These are phyloP conservation scores for Aporrectodea caliginosa DNA, from an alignment of 1,140 invertebrate genomes.

Conservation along the genomic window DNA sequence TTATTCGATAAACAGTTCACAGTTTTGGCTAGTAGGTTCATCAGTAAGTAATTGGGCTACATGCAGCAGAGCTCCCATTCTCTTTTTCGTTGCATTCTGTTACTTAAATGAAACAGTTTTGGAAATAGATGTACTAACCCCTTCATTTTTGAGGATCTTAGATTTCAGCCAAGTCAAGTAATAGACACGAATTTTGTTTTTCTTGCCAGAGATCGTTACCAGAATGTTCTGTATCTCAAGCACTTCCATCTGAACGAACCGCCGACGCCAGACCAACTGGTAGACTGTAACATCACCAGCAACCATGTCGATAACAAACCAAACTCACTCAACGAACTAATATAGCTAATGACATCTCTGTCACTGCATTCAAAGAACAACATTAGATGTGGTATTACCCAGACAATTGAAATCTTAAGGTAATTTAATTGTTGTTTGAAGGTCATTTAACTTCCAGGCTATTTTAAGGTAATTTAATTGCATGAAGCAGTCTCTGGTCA, in stretches of 20 bases:
- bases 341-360: too few species aligned
- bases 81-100: too few species aligned
- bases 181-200: slow-evolving; percentile 96
- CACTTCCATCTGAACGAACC: slow-evolving; percentile 99
- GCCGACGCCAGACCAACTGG: slow-evolving; percentile 90
- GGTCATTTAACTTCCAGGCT: too few species aligned
- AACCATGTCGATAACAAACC: too few species aligned
- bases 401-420: too few species aligned
- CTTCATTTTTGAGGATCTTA: slow-evolving; percentile 95
- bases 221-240: slow-evolving; percentile 99
- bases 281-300: slow-evolving; percentile 73
- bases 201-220: slow-evolving; percentile 98
- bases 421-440: too few species aligned
- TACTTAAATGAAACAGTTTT: too few species aligned
- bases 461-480: not conserved
- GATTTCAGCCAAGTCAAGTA: slow-evolving; percentile 98
- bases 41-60: not conserved
- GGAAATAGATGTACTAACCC: slow-evolving; percentile 67
- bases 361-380: too few species aligned
- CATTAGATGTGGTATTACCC: too few species aligned
- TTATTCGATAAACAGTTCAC: not conserved
- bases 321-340: too few species aligned
- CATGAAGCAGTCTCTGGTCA: not conserved
- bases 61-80: not conserved
- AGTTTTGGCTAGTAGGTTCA: not conserved